Evolutionary conservation across 1,140 invertebrate genomes (phyloP), one percentile per base, ranked within the genome.

Genomic region (Pachypeltis micranthus): DNA sequence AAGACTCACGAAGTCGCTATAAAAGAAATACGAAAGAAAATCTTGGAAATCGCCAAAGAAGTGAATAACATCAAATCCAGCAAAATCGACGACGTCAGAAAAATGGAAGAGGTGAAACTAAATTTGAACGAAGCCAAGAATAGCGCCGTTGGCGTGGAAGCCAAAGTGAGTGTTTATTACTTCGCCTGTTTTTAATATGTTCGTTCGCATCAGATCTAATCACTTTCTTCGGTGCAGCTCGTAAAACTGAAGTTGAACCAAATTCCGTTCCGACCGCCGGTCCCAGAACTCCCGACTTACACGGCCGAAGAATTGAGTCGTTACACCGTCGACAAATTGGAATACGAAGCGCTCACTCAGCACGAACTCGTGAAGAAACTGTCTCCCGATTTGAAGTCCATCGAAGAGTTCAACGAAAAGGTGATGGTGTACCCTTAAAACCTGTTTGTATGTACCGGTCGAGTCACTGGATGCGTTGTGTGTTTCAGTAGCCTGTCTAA

Each of bases 311-410:
- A 92, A 65, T 69, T 96, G 0, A 76, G 81, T 0, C 72, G 75
- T 0, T 76, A 83, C 1, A 75, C 81, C 26, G 72, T 80, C 0
- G 78, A 86, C 21, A 78, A 82, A 19, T 71, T 89, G 1, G 75
- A 86, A 68, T 82, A 80, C 58, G 77, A 85, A 67, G 75, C 90
- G 29, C 75, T 79, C 0, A 73, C 81, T 1, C 74, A 86, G 39
- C 83, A 90, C 69, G 80, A 88, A 57, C 75, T 84, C 65, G 69
- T 93, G 1, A 79, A 81, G 1, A 75, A 82, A 12, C 79, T 81
- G 62, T 89, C 85, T 69, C 89, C 91, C 1, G 91, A 96, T 75
- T 72, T 94, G 65, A 80, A 82, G 54, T 84, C 85, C 62, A 87
- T 96, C 67, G 81, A 51, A 21, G 47, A 51, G 19, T 51, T 51